These are phyloP conservation scores for Sibirionetta formosa DNA, from an alignment of 2,797 vertebrate species.

Conservation along the genomic window DNA sequence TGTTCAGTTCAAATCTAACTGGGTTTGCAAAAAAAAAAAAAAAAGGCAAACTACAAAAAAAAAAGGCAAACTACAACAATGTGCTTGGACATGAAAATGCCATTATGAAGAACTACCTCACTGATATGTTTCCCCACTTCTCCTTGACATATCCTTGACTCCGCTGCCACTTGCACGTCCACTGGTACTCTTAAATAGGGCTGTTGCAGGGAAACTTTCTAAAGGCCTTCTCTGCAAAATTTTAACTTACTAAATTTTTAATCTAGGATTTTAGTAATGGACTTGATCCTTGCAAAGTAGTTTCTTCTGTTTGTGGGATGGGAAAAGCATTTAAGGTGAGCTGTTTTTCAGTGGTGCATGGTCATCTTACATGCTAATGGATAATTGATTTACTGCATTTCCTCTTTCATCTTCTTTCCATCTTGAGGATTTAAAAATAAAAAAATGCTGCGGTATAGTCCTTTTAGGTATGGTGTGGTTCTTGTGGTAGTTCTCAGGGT, in stretches of 20 bases:
- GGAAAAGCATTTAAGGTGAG: not conserved
- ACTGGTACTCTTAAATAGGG: slow-evolving; percentile 13
- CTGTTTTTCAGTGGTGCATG: not conserved
- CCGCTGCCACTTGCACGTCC: not conserved
- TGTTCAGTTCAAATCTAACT: slow-evolving; percentile 49
- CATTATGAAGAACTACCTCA: not conserved
- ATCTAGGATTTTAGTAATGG: not conserved
- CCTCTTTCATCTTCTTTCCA: not conserved
- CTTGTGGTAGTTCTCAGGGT: slow-evolving; percentile 49
- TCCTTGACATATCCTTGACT: slow-evolving; percentile 37
- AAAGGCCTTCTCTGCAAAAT: not conserved
- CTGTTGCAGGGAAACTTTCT: not conserved
- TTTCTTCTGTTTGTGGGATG: not conserved
- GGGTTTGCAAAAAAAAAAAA: slow-evolving; percentile 42
- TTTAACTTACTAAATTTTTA: not conserved
- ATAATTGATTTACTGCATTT: slow-evolving; percentile 36
- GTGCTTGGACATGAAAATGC: slow-evolving; percentile 15
- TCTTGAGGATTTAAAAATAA: not conserved
- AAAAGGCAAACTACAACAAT: not conserved
- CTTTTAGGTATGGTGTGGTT: slow-evolving; percentile 19
- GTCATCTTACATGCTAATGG: not conserved
- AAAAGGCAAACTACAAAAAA: not conserved
- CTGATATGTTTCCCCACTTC: not conserved
- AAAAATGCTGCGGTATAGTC: not conserved
- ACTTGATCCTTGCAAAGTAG: slow-evolving; percentile 17